Conservation (phyloP, 2,113 vertebrate genomes). For the Agelaius phoeniceus region DNA sequence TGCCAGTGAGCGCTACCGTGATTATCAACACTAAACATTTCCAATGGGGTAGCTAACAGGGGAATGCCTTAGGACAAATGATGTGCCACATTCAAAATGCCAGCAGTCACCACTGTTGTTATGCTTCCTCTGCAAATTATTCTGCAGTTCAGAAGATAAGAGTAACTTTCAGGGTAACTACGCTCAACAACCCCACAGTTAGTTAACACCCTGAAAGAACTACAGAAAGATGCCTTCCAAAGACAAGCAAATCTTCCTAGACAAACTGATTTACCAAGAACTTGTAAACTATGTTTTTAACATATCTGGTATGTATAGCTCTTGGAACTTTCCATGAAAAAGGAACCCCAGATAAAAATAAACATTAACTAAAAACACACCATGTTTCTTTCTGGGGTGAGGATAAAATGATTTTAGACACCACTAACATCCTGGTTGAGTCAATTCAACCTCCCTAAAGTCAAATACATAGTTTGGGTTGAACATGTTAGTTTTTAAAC, state of each 20-base stretch:
- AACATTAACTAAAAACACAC: slow-evolving; percentile 1
- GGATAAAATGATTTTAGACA: slow-evolving; percentile 1
- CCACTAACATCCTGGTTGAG: slow-evolving; percentile 11
- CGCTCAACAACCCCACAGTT: accelerated
- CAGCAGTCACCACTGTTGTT: background rate
- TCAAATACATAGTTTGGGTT: background rate
- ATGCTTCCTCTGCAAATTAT: background rate
- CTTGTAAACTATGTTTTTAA: background rate
- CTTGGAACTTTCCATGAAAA: slow-evolving; percentile 12
- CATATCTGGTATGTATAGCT: background rate
- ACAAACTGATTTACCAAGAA: background rate
- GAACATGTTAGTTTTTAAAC: background rate
- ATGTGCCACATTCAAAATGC: background rate
- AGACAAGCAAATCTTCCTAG: background rate
- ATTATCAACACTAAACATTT: background rate
- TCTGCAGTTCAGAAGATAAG: background rate
- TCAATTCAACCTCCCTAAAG: slow-evolving; percentile 13
- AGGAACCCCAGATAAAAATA: slow-evolving; percentile 10
- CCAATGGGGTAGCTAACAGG: background rate
- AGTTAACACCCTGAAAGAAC: background rate
- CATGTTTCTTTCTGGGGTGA: background rate
- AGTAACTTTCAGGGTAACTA: background rate
- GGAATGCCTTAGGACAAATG: background rate
- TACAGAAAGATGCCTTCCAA: background rate
- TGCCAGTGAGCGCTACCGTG: accelerated